These are phyloP conservation scores for Gastrophryne carolinensis DNA, from an alignment of 2,797 vertebrate genomes.

Conservation along the genomic window DNA sequence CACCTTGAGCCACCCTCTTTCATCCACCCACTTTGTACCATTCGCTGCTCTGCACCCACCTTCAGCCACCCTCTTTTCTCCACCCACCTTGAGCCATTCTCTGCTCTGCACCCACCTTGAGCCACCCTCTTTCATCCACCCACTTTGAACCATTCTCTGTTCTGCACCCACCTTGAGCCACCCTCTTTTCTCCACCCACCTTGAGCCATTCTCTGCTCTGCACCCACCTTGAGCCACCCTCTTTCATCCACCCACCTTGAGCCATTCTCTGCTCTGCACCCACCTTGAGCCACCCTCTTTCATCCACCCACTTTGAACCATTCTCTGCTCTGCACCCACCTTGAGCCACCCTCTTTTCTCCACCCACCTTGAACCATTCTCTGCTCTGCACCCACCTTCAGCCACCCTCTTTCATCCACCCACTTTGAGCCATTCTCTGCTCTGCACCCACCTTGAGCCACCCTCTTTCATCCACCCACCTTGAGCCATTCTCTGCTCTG, in stretches of 20 bases:
- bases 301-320: neutral
- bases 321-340: neutral
- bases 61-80: too few species aligned
- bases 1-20: too few species aligned
- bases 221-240: neutral
- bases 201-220: neutral
- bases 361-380: neutral
- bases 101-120: neutral
- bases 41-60: neutral
- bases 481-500: neutral
- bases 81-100: neutral
- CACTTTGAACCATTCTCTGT: too few species aligned
- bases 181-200: too few species aligned
- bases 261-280: too few species aligned
- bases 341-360: too few species aligned
- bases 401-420: neutral
- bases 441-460: neutral
- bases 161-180: too few species aligned
- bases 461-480: neutral
- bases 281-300: too few species aligned
- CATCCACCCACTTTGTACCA: too few species aligned
- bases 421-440: too few species aligned
- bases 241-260: neutral
- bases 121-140: neutral
- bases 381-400: neutral